phyloP scores from a whole-genome alignment of 2,888 invertebrate species.

The Drosophila pseudotakahashii region DNA sequence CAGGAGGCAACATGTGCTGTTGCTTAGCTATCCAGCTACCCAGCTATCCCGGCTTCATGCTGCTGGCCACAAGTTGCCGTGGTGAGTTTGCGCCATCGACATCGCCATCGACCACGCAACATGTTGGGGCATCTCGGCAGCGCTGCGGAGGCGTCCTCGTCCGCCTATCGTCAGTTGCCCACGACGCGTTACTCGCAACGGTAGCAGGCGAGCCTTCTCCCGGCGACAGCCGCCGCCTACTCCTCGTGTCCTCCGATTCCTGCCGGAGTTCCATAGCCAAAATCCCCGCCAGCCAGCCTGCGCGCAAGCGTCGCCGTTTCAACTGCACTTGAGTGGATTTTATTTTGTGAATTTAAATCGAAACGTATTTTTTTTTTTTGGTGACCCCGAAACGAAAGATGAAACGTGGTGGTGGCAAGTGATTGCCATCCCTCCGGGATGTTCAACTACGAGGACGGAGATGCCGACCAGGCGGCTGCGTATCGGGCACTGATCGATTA shows the following conservation, averaged over 20 bases:
- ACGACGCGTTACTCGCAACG: slow-evolving; percentile 35
- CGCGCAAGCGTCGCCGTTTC: slow-evolving; percentile 24
- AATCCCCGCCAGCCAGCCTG: slow-evolving; percentile 9
- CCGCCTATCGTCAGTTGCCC: slow-evolving; percentile 32
- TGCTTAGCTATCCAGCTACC: not conserved
- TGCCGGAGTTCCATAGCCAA: not conserved
- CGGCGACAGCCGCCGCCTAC: not conserved
- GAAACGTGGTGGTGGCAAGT: slow-evolving; percentile 10
- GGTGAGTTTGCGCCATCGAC: slow-evolving; percentile 38
- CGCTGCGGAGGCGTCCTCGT: slow-evolving; percentile 2
- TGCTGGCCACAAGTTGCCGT: slow-evolving; percentile 38
- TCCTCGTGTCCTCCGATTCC: slow-evolving; percentile 1
- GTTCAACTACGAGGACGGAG: slow-evolving; percentile 36
- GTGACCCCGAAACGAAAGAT: slow-evolving; percentile 11
- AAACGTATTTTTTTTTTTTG: not conserved
- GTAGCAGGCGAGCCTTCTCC: slow-evolving; percentile 22
- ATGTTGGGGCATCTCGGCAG: slow-evolving; percentile 16
- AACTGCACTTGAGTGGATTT: not conserved
- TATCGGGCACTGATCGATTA: slow-evolving; percentile 59
- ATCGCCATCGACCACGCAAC: slow-evolving; percentile 28
- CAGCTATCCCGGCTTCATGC: slow-evolving; percentile 19
- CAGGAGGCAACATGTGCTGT: not conserved
- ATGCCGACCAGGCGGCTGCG: slow-evolving; percentile 30
- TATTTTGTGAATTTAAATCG: too few relatives aligned
- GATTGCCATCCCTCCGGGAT: slow-evolving; percentile 15